These are phyloP conservation scores for Sabatieria punctata DNA, from an alignment of 2,888 invertebrate genomes.

Conservation along the genomic window DNA sequence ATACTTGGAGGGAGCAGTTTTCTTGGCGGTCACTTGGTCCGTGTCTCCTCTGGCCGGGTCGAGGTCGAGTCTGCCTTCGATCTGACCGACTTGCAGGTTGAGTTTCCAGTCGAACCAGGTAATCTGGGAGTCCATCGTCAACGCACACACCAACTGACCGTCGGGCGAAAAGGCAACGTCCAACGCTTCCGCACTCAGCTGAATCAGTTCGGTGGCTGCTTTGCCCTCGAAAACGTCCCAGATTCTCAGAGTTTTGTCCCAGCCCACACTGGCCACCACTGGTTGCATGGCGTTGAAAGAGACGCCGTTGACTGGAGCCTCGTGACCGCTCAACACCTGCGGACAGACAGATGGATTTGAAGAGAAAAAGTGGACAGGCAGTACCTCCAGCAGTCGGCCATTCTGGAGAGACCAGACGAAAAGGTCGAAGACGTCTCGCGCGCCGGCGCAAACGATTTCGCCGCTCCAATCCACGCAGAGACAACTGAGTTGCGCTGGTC, in stretches of 20 bases:
- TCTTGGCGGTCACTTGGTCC: slow-evolving; percentile 72
- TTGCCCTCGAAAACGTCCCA: slow-evolving; percentile 79
- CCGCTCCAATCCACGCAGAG: slow-evolving; percentile 62
- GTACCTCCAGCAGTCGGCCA: slow-evolving; percentile 69
- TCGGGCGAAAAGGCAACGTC: slow-evolving; percentile 71
- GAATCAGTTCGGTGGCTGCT: slow-evolving; percentile 60
- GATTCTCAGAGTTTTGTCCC: slow-evolving; percentile 77
- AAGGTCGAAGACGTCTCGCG: slow-evolving; percentile 81
- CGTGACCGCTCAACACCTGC: slow-evolving; percentile 60
- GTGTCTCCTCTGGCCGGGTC: slow-evolving; percentile 62
- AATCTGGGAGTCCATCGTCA: slow-evolving; percentile 71
- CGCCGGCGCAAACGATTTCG: slow-evolving; percentile 84
- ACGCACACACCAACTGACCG: slow-evolving; percentile 77
- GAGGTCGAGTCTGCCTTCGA: slow-evolving; percentile 76
- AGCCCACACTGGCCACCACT: slow-evolving; percentile 62
- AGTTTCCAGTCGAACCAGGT: slow-evolving; percentile 52
- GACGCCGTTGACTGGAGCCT: slow-evolving; percentile 69
- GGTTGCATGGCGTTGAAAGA: slow-evolving; percentile 49
- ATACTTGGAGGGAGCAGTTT: slow-evolving; percentile 38
- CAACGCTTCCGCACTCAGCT: slow-evolving; percentile 58
- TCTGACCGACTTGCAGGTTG: slow-evolving; percentile 47
- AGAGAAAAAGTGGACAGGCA: neutral
- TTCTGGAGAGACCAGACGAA: slow-evolving; percentile 89
- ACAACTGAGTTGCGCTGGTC: slow-evolving; percentile 76
- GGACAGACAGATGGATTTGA: slow-evolving; percentile 2